Evolutionary conservation across 2,113 vertebrate species (phyloP), one percentile per base, ranked within the genome.

Genomic region (Chrysemys picta): DNA sequence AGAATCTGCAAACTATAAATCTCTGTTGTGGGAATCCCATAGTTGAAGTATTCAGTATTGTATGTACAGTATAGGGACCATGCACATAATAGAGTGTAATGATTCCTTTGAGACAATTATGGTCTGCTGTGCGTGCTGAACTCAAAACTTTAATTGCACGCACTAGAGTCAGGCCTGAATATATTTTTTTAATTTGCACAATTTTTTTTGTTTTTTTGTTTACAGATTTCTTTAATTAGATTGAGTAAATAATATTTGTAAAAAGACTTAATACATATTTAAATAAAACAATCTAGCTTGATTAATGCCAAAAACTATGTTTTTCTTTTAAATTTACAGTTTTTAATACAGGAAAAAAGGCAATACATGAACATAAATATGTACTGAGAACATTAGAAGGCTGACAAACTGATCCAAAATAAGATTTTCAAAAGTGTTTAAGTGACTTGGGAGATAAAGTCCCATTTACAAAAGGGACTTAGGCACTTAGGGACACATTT

Each of bases 31-130:
- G 75, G 38, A 93, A 94, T 87, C 95, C 84, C 57, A 88, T 89
- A 93, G 78, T 88, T 96, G 80, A 84, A 89, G 53, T 79, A 82
- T 92, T 87, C 87, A 93, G 94, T 88, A 95, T 89, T 72, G 3
- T 62, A 91, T 87, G 35, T 21, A 49, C 86, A 80, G 12, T 75
- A 80, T 89, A 81, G 88, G 89, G 94, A 4, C 38, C 87, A 42
- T 31, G 59, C 52, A 57, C 56, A 29, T 3, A 93, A 91, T 10
- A 53, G 2, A 62, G 8, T n/a, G 25, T n/a, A 84, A 25, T 65
- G 50, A 93, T 92, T 87, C 87, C 57, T 75, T 75, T 84, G 80
- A 80, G 90, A 31, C 6, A 85, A 2, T 93, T 81, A 84, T 4
- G 22, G n/a, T 59, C n/a, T 16, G 81, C 69, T 89, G 22, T 42